A percentile compares a stretch with the other conserved stretches of the same genome.
phyloP scores from a whole-genome alignment of 1,140 invertebrate genomes.

The Diprion similis region DNA sequence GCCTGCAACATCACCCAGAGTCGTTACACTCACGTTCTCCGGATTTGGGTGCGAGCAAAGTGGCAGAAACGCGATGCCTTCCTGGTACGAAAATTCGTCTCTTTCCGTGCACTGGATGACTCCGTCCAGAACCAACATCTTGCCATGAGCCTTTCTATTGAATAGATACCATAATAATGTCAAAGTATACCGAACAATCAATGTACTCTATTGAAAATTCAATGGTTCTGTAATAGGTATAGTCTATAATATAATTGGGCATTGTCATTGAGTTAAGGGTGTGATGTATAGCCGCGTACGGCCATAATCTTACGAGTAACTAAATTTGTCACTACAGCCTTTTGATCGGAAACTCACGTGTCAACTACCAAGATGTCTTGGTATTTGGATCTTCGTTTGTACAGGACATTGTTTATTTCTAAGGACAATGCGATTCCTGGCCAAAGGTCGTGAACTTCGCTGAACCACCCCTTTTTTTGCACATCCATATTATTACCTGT shows the following conservation, averaged over 20 bases:
- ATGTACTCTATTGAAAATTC: not conserved
- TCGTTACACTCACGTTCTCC: slow-evolving; percentile 72
- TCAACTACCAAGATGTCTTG: slow-evolving; percentile 91
- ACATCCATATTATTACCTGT: slow-evolving; percentile 60
- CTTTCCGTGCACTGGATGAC: slow-evolving; percentile 96
- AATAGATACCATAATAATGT: slow-evolving; percentile 7
- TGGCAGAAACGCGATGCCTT: slow-evolving; percentile 97
- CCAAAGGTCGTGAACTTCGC: slow-evolving; percentile 88
- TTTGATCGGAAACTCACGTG: slow-evolving; percentile 70
- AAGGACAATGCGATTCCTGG: slow-evolving; percentile 91
- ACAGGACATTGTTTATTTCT: slow-evolving; percentile 84
- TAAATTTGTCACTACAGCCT: too few relatives aligned
- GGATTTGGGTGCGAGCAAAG: slow-evolving; percentile 91
- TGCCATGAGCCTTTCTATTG: slow-evolving; percentile 84
- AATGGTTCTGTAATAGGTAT: not conserved
- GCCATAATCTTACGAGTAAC: too few relatives aligned
- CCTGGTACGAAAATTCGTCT: slow-evolving; percentile 98
- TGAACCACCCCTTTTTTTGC: slow-evolving; percentile 88
- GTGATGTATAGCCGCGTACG: too few relatives aligned
- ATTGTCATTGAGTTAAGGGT: not conserved
- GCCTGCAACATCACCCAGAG: not conserved
- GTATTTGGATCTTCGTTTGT: slow-evolving; percentile 83
- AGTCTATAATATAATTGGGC: not conserved
- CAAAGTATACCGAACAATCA: not conserved
- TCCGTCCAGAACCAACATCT: slow-evolving; percentile 90